Base-by-base conservation (phyloP, 2,113 vertebrate genomes). In the Mungos mungo region DNA sequence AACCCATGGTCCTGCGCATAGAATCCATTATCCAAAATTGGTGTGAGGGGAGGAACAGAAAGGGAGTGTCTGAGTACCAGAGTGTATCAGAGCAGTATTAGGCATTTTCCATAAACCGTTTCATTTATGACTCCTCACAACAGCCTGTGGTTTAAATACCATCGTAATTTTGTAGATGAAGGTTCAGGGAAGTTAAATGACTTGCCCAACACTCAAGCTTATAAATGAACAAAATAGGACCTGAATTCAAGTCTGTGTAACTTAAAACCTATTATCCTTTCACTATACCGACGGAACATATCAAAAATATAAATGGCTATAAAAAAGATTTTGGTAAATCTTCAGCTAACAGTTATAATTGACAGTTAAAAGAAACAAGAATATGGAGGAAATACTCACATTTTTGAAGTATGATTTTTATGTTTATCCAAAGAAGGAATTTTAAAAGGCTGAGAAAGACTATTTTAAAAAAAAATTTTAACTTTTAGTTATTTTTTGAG, bases 391-490 rank as follows among this genome's bases (percentile, higher is more conserved):
- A 15, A 88, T 82, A 52, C 1, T 2, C 29, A 81, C 3, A 45
- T 41, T 89, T 89, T 50, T 76, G 27, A 96, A 82, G 25, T 88
- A 33, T 84, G 13, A 76, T 38, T 86, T 85, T 83, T 77, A 68
- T n/a, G 35, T 84, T 93, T 81, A 92, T 47, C 35, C 18, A 79
- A 63, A 83, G 50, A 88, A 41, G 33, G 54, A 3, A 66, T 54
- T 95, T 96, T 50, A 95, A 94, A 81, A 82, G 25, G 50, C 13
- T 96, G 6, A 85, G 21, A 80, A 96, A 80, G 21, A 93, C 38
- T 82, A 60, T 60, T 60, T 23, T 23, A 19, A 57, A 57, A 54
- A 54, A 57, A 57, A 7, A 19, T 21, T 57, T 57, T 60, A 60
- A 60, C 8, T 8, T 60, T 60, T 60, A 23, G 23, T 57, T 21